These are phyloP conservation scores for Seriola rivoliana DNA, from an alignment of 2,113 vertebrate species.

Conservation along the genomic window DNA sequence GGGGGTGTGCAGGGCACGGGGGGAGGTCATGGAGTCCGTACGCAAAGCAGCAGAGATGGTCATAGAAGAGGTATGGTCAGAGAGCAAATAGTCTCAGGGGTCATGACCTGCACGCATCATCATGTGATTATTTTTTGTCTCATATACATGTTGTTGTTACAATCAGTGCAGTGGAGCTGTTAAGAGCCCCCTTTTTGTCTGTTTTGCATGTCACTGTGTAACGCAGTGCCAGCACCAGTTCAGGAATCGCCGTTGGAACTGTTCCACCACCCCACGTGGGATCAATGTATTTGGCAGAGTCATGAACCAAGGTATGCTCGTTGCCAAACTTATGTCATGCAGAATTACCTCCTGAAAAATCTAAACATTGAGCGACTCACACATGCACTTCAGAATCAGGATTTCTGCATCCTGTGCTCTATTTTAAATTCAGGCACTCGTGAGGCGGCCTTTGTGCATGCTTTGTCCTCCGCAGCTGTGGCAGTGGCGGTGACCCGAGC, in stretches of 20 bases:
- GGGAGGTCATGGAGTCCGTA: constrained; percentile 86
- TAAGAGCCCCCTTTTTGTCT: neutral
- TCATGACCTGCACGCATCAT: constrained; percentile 4
- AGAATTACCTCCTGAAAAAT: neutral
- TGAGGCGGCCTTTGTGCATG: constrained; percentile 84
- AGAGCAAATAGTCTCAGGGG: neutral
- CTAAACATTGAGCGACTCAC: neutral
- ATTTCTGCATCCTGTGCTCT: neutral
- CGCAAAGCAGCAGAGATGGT: constrained; percentile 83
- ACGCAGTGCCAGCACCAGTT: constrained; percentile 86
- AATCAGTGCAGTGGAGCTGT: neutral
- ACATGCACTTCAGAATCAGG: neutral
- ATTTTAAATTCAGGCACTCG: constrained; percentile 75
- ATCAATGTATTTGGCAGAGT: constrained; percentile 86
- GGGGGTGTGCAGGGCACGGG: constrained; percentile 78
- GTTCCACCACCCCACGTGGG: constrained; percentile 85
- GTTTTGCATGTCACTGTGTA: constrained; percentile 18
- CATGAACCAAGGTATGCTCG: constrained; percentile 82
- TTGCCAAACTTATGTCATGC: neutral
- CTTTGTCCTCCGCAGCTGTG: constrained; percentile 78
- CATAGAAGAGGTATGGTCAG: constrained; percentile 81
- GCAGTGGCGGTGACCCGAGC: constrained; percentile 85
- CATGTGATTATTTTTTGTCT: neutral
- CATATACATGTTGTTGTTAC: neutral
- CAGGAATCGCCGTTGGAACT: constrained; percentile 84